Evolutionary conservation across 92 coral and sea anemone species (phyloP), one percentile per base, ranked within the genome.

Genomic region (Paragorgia papillata): DNA sequence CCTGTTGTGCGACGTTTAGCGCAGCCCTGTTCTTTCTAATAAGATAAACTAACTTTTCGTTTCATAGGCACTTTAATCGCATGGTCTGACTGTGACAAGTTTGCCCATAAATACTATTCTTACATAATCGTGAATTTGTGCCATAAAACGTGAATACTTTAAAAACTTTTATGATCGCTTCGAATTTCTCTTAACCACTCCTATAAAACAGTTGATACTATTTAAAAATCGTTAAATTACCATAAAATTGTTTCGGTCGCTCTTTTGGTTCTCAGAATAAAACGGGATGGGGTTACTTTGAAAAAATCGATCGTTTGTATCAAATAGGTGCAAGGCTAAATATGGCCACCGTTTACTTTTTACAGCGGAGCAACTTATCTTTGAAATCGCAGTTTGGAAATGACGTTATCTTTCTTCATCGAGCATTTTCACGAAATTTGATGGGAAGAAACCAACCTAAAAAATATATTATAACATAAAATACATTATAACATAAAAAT

Each of bases 401-500:
- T 37, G 20, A 35, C 59, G 75, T 25, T 71, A 71, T 50, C 64
- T 71, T 9, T 81, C 85, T 24, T 89, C 97, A 64, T 89, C 88
- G 24, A 89, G 62, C 24, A 76, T 83, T 65, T 92, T 91, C 0
- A 92, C 91, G 75, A 82, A 92, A 74, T 92, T 92, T 3, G 97
- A 92, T 2, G 97, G 97, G 69, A 92, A 92, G 67, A 86, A 92
- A 3, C 97, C 97, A 57, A 92, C 95, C 97, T 92, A 73, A 24
- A 48, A 61, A n/a, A n/a, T n/a, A n/a, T n/a, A n/a, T n/a, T n/a
- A n/a, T n/a, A n/a, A n/a, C n/a, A n/a, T n/a, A n/a, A n/a, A n/a
- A n/a, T n/a, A n/a, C n/a, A n/a, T n/a, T n/a, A n/a, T n/a, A n/a
- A n/a, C n/a, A n/a, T n/a, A n/a, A n/a, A n/a, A n/a, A n/a, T n/a